These are phyloP conservation scores for Seira musarum DNA, from an alignment of 2,888 invertebrate genomes.

Conservation along the genomic window DNA sequence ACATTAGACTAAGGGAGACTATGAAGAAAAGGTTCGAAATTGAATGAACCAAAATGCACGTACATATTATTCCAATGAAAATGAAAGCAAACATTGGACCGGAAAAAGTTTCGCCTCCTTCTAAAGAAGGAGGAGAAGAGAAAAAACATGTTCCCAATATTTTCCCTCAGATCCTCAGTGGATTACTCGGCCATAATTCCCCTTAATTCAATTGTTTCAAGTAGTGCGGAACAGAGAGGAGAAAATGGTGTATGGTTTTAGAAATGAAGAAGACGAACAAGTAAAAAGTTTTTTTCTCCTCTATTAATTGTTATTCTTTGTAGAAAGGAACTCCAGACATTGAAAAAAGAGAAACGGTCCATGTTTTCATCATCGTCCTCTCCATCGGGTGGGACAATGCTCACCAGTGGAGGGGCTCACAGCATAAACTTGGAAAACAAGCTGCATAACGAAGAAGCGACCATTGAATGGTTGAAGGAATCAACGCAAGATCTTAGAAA, in stretches of 20 bases:
- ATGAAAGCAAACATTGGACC: too few species aligned
- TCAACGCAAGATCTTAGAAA: slow-evolving; percentile 58
- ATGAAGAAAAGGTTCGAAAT: too few species aligned
- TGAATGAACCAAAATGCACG: too few species aligned
- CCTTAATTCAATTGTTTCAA: too few species aligned
- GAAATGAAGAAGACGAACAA: background rate
- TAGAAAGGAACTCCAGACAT: slow-evolving; percentile 63
- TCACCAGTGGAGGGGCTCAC: too few species aligned
- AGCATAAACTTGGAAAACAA: slow-evolving; percentile 57
- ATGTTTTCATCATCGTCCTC: background rate
- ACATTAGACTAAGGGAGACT: too few species aligned
- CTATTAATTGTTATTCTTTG: slow-evolving; percentile 31
- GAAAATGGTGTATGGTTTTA: background rate
- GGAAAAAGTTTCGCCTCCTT: too few species aligned
- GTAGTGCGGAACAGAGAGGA: slow-evolving; percentile 2
- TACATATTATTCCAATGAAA: too few species aligned
- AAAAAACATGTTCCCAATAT: background rate
- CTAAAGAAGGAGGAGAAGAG: background rate
- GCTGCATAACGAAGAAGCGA: slow-evolving; percentile 64
- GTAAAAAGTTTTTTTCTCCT: background rate
- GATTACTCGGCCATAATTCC: background rate
- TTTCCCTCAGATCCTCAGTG: background rate
- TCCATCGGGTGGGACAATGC: background rate
- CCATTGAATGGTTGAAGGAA: slow-evolving; percentile 64
- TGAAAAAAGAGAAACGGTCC: slow-evolving; percentile 52